A percentile compares a stretch with the other conserved stretches of the same genome.
These are phyloP conservation scores for Pseudomugil tenellus DNA, from an alignment of 2,797 vertebrate genomes.

Conservation along the genomic window DNA sequence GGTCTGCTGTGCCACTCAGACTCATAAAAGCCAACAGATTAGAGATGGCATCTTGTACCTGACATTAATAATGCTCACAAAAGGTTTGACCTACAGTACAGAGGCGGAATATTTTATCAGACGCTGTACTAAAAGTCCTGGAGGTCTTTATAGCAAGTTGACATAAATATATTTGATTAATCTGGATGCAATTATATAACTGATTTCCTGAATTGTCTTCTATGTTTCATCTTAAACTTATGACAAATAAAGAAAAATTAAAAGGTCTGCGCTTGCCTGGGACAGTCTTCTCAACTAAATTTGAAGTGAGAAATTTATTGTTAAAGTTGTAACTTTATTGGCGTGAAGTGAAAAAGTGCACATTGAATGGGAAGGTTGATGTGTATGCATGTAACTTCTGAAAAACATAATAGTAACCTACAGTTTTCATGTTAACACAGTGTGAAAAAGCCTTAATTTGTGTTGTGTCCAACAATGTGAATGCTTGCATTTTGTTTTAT, in stretches of 20 bases:
- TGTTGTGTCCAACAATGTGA: no score
- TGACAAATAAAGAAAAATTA: neutral
- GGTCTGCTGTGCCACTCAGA: slow-evolving; percentile 16
- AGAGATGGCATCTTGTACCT: slow-evolving; percentile 38
- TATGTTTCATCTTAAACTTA: no score
- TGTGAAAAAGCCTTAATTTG: no score
- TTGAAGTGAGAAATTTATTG: no score
- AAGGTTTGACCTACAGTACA: slow-evolving; percentile 26
- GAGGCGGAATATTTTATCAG: slow-evolving; percentile 25
- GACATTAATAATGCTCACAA: slow-evolving; percentile 45
- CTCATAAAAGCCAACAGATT: slow-evolving; percentile 29
- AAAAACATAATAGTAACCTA: no score
- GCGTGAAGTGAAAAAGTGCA: no score
- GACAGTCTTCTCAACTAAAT: no score
- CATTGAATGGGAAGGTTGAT: no score
- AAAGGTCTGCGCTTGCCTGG: neutral
- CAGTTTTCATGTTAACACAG: no score
- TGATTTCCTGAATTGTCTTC: neutral
- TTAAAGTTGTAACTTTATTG: no score
- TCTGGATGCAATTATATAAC: slow-evolving; percentile 8
- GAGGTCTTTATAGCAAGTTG: slow-evolving; percentile 4
- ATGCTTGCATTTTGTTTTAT: no score
- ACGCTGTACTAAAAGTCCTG: neutral
- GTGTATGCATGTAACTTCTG: no score
- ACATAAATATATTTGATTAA: slow-evolving; percentile 10